Evolutionary conservation across 2,888 invertebrate species (phyloP), one percentile per base, ranked within the genome.

Genomic region (Coleophora flavipennella): DNA sequence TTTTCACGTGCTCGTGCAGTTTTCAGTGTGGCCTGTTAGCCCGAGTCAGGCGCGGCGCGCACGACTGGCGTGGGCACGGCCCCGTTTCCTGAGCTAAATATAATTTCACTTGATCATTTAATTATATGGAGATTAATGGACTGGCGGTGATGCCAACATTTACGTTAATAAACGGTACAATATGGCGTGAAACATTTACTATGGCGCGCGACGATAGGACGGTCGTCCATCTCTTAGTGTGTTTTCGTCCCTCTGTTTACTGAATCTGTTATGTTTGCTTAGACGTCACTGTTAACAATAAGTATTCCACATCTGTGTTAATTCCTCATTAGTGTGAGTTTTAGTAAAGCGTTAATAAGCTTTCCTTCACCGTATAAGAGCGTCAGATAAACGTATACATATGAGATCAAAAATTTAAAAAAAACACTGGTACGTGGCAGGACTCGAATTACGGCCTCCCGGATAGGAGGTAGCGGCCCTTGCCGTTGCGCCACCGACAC

Each of bases 101-200:
- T 81, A 83, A 73, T 73, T 76, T 83, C 71, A 74, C 78, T 83
- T 80, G 80, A 81, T 81, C 80, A 79, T 83, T 79, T 83, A 78
- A 81, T 81, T 83, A 81, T 80, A 79, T 80, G 72, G 74, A 81
- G 81, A 83, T 83, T 77, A 81, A 83, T 81, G 70, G 71, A 63
- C 65, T 60, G 64, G 63, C 59, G 64, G 62, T 60, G 70, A 77
- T 72, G 79, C 73, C 75, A 76, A 73, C 73, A 63, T 74, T 67
- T 53, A 62, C 68, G 71, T 70, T 74, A 76, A 70, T 74, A 78
- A 72, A 73, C 65, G 67, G 62, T 63, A 71, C 68, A 58, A 61
- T 67, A 69, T 64, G 64, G 62, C 61, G 59, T 60, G 64, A 63
- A 65, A 57, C 59, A 49, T 62, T 62, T 62, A 64, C 67, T 67